phyloP scores from a whole-genome alignment of 2,113 vertebrate genomes.

The Strigops habroptila region DNA sequence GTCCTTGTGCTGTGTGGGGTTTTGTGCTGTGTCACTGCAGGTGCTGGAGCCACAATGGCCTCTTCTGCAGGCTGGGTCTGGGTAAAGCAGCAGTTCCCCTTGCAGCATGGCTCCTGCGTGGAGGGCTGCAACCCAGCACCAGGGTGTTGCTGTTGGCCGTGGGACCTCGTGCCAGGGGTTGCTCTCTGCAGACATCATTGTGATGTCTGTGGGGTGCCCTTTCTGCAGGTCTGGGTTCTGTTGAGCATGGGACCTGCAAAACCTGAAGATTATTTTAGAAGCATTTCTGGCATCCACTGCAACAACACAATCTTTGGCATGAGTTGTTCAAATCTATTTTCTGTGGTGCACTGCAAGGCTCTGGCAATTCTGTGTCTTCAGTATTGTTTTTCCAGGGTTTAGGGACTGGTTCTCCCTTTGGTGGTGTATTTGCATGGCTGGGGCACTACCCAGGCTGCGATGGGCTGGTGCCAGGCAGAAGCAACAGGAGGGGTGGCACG shows the following conservation, averaged over 20 bases:
- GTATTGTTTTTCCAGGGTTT: background rate
- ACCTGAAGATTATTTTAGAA: background rate
- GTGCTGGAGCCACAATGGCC: background rate
- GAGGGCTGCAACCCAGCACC: background rate
- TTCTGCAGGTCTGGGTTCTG: background rate
- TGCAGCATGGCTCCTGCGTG: background rate
- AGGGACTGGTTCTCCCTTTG: background rate
- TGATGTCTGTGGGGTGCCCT: background rate
- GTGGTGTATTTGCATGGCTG: background rate
- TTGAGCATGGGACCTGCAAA: background rate
- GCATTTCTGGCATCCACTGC: background rate
- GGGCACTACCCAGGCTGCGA: background rate
- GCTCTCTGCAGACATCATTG: background rate
- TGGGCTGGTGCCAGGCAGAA: background rate
- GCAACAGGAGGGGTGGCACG: background rate
- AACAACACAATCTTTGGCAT: background rate
- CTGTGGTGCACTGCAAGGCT: background rate
- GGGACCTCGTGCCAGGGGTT: background rate
- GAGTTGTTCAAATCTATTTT: background rate
- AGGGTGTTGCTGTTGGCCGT: background rate
- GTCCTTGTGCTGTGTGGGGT: rapidly evolving
- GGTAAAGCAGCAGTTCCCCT: background rate
- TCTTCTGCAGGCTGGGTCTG: background rate
- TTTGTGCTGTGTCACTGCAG: background rate
- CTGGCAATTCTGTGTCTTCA: background rate